Evolutionary conservation across 1,140 invertebrate genomes (phyloP).

Genomic region (Formica exsecta): DNA sequence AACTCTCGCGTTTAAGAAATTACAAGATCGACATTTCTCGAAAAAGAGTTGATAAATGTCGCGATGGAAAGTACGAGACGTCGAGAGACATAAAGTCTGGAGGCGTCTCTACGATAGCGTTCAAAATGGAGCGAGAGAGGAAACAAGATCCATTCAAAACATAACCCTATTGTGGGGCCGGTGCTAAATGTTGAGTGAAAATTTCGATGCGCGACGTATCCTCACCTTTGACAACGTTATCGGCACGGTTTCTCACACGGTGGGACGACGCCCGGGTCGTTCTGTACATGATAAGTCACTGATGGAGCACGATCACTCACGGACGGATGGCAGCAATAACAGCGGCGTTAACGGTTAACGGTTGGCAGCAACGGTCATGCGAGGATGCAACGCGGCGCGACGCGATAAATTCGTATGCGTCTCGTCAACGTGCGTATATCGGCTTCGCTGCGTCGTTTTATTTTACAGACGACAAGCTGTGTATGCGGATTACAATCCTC

Average conservation of each 20-base stretch:
- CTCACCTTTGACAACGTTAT: slow-evolving; percentile 69
- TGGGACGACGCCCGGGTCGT: slow-evolving; percentile 11
- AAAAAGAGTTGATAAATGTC: not conserved
- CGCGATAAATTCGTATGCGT: not conserved
- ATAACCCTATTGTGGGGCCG: slow-evolving; percentile 66
- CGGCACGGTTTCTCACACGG: not conserved
- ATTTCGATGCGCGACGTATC: not conserved
- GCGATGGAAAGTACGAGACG: no score
- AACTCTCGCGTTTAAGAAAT: not conserved
- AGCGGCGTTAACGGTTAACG: not conserved
- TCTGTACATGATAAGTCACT: not conserved
- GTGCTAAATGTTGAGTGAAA: slow-evolving; percentile 61
- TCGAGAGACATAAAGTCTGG: not conserved
- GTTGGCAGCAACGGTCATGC: not conserved
- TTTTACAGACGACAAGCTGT: not conserved
- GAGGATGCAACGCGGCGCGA: not conserved
- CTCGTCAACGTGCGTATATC: no score
- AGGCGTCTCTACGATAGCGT: slow-evolving; percentile 30
- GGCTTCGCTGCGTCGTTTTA: not conserved
- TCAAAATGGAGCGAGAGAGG: slow-evolving; percentile 68
- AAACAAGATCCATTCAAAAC: slow-evolving; percentile 69
- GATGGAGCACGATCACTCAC: not conserved
- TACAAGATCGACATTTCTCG: not conserved
- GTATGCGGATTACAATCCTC: not conserved
- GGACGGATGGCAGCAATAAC: not conserved